Base-by-base conservation (phyloP, 2,888 invertebrate genomes). In the Orthosia gracilis region DNA sequence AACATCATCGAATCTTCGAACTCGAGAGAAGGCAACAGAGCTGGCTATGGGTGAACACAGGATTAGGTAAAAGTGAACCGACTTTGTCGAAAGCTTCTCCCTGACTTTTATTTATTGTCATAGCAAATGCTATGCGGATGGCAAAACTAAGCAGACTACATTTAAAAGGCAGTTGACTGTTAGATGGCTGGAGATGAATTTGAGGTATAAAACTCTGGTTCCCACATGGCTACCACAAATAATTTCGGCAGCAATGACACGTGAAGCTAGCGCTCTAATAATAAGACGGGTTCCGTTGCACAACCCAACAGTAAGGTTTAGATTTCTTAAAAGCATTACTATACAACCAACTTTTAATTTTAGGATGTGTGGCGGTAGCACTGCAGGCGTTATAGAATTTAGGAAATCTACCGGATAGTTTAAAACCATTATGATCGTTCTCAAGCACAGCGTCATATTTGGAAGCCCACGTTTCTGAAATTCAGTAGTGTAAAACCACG, bases 391-490 rank as follows among this genome's bases (percentile, higher is more conserved):
- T 62, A 62, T 62, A 62, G 47, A 21, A 47, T 62, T 47, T 47
- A 62, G 47, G 15, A 62, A 62, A 47, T 62, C 47, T 47, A 62
- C 47, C 15, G 61, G 61, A 47, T 47, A 62, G 47, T 62, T 47
- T 61, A 61, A 61, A 61, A 61, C 59, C 59, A 61, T 45, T 61
- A 45, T 61, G 59, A 23, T 62, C 49, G 62, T 49, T 23, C 62
- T 62, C 62, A 62, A 62, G 23, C 47, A 62, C 62, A 62, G 47
- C 62, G 47, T 63, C 49, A 50, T 18, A 63, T 59, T 40, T 40
- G 40, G 59, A 59, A 59, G 59, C 59, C 40, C 59, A 55, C 84
- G 75, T 73, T 91, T 91, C 70, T 91, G 89, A 79, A 89, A 91
- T 79, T 91, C 90, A 21, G 91, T 90, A 7, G 80, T 78, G 75